A percentile compares a stretch with the other conserved stretches of the same genome.
phyloP scores from a whole-genome alignment of 2,888 invertebrate species.

The Homarus gammarus region DNA sequence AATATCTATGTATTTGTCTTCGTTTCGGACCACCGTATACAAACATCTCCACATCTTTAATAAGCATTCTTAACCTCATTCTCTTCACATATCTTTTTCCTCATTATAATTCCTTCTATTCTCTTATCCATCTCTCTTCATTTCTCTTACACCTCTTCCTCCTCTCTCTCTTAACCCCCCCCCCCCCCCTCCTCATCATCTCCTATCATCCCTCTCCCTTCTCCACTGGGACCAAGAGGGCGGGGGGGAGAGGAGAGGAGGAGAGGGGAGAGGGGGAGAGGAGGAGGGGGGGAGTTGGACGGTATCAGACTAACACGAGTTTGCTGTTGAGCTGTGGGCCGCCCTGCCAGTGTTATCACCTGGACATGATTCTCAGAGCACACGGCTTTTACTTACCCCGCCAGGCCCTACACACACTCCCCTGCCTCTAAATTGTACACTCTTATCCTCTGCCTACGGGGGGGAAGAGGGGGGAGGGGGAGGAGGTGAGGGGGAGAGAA shows the following conservation, averaged over 20 bases:
- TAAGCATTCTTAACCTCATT: too few species aligned
- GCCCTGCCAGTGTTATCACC: constrained; percentile 21
- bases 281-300: background rate
- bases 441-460: background rate
- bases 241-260: too few species aligned
- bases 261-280: too few species aligned
- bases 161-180: constrained; percentile 19
- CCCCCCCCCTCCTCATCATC: background rate
- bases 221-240: background rate
- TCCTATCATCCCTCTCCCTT: constrained; percentile 3
- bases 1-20: too few species aligned
- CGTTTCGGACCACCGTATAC: too few species aligned
- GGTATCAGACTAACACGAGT: constrained; percentile 35
- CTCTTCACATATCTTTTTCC: too few species aligned
- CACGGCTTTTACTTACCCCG: constrained; percentile 43
- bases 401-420: background rate
- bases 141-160: background rate
- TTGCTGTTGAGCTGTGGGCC: constrained; percentile 33
- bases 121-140: background rate
- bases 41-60: too few species aligned
- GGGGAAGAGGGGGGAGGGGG: background rate
- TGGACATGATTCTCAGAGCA: constrained; percentile 29
- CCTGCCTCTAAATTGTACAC: background rate
- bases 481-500: background rate
- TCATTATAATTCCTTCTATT: background rate